Evolutionary conservation across 2,113 vertebrate genomes (phyloP).

Genomic region (Anthoscopus minutus): DNA sequence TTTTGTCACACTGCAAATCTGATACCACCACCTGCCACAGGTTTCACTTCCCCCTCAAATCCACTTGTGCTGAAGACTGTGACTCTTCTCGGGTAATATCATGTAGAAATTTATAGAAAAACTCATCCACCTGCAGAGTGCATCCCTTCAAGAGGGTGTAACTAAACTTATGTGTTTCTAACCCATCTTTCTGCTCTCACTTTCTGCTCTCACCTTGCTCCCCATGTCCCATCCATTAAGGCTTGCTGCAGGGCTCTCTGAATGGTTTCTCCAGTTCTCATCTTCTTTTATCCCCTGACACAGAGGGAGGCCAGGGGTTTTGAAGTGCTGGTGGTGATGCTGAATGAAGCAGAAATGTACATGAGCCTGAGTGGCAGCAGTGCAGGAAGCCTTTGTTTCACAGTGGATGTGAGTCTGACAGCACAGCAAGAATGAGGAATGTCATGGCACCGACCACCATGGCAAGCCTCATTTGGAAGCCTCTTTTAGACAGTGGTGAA

Average conservation of each 20-base stretch:
- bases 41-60: background rate
- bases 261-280: background rate
- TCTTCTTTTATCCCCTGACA: background rate
- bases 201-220: background rate
- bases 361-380: fast-evolving
- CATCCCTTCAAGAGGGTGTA: background rate
- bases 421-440: background rate
- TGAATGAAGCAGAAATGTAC: background rate
- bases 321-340: background rate
- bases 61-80: background rate
- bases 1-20: background rate
- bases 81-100: background rate
- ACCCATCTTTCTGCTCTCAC: background rate
- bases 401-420: background rate
- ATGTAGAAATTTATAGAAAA: background rate
- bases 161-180: background rate
- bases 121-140: background rate
- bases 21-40: fast-evolving
- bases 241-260: background rate
- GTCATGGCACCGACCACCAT: background rate
- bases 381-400: background rate
- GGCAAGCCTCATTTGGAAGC: background rate
- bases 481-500: background rate
- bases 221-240: background rate
- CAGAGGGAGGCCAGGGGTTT: background rate